Base-by-base conservation (phyloP, 2,113 vertebrate genomes). In the Pampusana beccarii region DNA sequence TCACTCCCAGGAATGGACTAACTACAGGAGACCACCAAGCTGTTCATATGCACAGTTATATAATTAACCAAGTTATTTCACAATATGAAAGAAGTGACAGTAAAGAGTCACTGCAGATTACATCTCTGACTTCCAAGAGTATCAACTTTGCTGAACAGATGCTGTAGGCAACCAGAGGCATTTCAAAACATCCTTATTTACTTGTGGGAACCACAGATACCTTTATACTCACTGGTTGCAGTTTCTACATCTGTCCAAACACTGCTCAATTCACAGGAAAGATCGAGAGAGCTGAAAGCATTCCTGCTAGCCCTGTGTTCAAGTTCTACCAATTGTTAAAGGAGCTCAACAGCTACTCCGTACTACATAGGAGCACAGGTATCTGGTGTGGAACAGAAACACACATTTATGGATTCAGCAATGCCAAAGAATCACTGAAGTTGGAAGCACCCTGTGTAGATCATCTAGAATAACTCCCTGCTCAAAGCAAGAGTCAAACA, bases 401-500 rank as follows among this genome's bases (percentile, higher is more conserved):
- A 21, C 4, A 2, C 0, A 6, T 60, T 60, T 46, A 78, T n/a
- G 26, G 25, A 48, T 74, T 70, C 46, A 79, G 16, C n/a, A 62
- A 57, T 48, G 34, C 34, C 75, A 88, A 78, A 64, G 31, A 62
- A 42, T 12, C 0, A 0, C 0, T 84, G 15, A 73, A 60, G 16
- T 5, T 61, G 33, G 40, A 88, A 88, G 26, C 13, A 79, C 5
- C 11, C 9, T 36, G 40, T 57, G n/a, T 17, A 86, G 46, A 88
- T 21, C 7, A 48, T 13, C 15, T 40, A 31, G 31, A 58, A 4
- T 11, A 81, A 42, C 8, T 29, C 29, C 6, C 7, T 24, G 21
- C 54, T 24, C 69, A 88, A 73, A 82, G 60, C 19, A 61, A 33
- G 6, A 44, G 16, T 8, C 19, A 3, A 85, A 38, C 7, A 64